Evolutionary conservation across 1,140 invertebrate genomes (phyloP), one percentile per base, ranked within the genome.

Genomic region (Cyphomyrmex costatus): DNA sequence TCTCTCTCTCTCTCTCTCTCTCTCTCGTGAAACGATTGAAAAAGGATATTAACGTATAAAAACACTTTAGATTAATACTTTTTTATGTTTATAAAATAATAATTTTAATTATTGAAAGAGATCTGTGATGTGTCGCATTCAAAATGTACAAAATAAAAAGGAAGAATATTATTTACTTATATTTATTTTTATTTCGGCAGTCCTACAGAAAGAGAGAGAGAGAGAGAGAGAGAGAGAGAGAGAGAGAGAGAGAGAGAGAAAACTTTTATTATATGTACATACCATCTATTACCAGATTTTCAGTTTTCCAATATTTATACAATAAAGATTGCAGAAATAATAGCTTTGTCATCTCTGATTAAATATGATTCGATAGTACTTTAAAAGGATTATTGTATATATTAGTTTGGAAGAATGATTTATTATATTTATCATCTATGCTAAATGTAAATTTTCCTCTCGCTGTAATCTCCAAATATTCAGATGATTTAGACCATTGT

Each of bases 241-340:
- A n/a, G n/a, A n/a, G n/a, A n/a, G n/a, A 12, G 5, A n/a, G 5
- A 21, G 2, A 4, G 46, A 30, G 36, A 36, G 16, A 51, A 51
- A 19, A 51, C 16, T 14, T 33, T 73, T 51, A 73, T n/a, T 74
- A 33, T 58, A 58, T 74, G n/a, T 21, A 36, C 8, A 36, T 36
- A 36, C 8, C 5, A 2, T 24, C 24, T 24, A 49, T 49, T 68
- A 46, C 8, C 65, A 46, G 19, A 19, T 63, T 42, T 77, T 27
- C 16, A 42, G 21, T 77, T 27, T 60, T 76, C 73, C 36, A 46
- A 63, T 46, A 63, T 77, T 77, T 77, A 74, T 73, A 19, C 1
- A 8, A 33, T 58, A 33, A 74, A 73, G n/a, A 58, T 58, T 21
- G n/a, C 51, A 74, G n/a, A n/a, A 58, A 36, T 74, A 74, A 74